Evolutionary conservation across 2,888 invertebrate species (phyloP).

Genomic region (Thera britannica): DNA sequence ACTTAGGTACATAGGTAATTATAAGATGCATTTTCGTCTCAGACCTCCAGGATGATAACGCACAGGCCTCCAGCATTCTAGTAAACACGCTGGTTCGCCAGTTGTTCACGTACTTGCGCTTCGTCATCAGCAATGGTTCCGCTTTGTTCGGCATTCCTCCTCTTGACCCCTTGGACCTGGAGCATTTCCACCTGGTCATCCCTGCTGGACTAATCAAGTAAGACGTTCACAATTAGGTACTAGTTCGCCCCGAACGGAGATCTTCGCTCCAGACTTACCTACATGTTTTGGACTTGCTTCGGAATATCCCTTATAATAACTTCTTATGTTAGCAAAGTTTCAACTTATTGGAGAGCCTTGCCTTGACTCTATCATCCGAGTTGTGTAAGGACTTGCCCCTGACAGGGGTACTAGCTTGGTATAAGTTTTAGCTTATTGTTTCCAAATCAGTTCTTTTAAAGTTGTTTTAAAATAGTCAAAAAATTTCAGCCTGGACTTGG

Average conservation of each 20-base stretch:
- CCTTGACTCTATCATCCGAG: too few relatives aligned
- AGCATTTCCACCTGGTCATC: constrained; percentile 52
- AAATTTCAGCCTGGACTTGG: constrained; percentile 61
- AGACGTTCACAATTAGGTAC: constrained; percentile 34
- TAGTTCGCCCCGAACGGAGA: too few relatives aligned
- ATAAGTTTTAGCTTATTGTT: background rate
- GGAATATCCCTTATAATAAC: too few relatives aligned
- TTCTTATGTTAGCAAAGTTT: too few relatives aligned
- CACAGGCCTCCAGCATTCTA: constrained; percentile 50
- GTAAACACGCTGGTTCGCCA: constrained; percentile 62
- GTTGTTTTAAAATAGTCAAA: background rate
- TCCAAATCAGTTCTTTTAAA: too few relatives aligned
- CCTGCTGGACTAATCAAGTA: constrained; percentile 71
- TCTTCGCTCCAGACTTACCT: too few relatives aligned
- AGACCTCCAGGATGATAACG: constrained; percentile 26
- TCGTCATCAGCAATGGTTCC: constrained; percentile 66
- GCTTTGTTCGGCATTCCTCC: constrained; percentile 58
- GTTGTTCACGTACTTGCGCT: constrained; percentile 58
- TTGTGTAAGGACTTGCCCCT: too few relatives aligned
- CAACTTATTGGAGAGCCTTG: too few relatives aligned
- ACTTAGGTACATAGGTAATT: background rate
- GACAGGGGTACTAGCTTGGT: background rate
- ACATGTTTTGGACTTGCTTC: too few relatives aligned
- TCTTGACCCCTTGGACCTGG: constrained; percentile 66
- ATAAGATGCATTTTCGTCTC: background rate